phyloP scores from a whole-genome alignment of 2,888 invertebrate species.

The Patella ulyssiponensis region DNA sequence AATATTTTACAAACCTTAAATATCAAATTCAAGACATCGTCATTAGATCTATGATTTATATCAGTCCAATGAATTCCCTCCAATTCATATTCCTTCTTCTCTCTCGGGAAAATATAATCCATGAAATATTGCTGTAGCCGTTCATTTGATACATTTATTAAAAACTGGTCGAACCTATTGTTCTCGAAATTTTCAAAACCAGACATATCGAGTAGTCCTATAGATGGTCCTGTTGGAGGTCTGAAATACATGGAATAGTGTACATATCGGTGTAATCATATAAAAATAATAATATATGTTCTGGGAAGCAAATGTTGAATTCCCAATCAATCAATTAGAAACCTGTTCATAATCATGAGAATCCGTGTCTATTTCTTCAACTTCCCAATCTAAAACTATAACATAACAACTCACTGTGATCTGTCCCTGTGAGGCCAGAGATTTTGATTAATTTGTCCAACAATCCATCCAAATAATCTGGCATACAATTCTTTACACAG shows the following conservation, averaged over 20 bases:
- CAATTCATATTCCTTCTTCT: slow-evolving; percentile 51
- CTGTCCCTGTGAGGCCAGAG: slow-evolving; percentile 37
- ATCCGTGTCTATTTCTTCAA: too few relatives aligned
- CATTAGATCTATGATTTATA: slow-evolving; percentile 55
- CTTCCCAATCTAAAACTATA: too few relatives aligned
- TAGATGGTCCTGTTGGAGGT: slow-evolving; percentile 42
- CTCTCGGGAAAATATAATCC: slow-evolving; percentile 61
- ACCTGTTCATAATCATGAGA: too few relatives aligned
- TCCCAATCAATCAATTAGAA: too few relatives aligned
- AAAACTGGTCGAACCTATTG: slow-evolving; percentile 57
- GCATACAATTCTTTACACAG: slow-evolving; percentile 57
- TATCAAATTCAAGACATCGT: slow-evolving; percentile 52
- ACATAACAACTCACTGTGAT: too few relatives aligned
- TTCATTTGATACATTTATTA: slow-evolving; percentile 59
- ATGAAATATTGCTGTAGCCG: slow-evolving; percentile 61
- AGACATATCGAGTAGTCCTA: slow-evolving; percentile 57
- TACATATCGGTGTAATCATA: too few relatives aligned
- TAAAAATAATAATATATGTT: too few relatives aligned
- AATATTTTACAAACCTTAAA: slow-evolving; percentile 44
- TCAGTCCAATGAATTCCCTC: slow-evolving; percentile 59
- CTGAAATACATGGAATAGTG: slow-evolving; percentile 25
- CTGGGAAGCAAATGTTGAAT: too few relatives aligned
- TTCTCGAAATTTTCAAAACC: slow-evolving; percentile 56
- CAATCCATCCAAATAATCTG: slow-evolving; percentile 58
- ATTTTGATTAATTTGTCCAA: slow-evolving; percentile 56